phyloP scores from a whole-genome alignment of 2,888 invertebrate species.

The Orchestes rusci region DNA sequence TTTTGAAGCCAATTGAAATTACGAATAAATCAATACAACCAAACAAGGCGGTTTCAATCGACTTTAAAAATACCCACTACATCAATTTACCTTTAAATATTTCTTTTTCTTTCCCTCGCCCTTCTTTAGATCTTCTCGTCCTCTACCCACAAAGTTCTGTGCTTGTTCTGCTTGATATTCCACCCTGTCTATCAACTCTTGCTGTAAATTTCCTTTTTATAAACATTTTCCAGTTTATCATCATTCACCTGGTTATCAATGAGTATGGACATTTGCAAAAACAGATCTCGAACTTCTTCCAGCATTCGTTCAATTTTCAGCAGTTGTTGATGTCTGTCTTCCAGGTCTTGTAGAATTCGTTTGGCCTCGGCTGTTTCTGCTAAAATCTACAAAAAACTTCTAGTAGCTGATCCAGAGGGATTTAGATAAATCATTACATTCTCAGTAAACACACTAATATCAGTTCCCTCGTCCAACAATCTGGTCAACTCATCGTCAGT shows the following conservation, averaged over 20 bases:
- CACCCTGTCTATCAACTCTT: conserved; percentile 58
- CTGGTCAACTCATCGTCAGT: conserved; percentile 42
- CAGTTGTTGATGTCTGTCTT: conserved; percentile 75
- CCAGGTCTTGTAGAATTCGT: conserved; percentile 67
- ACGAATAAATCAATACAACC: too few relatives aligned
- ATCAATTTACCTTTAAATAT: conserved; percentile 48
- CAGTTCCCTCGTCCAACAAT: conserved; percentile 42
- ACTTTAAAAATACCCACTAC: neutral
- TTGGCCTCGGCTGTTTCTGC: conserved; percentile 73
- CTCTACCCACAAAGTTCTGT: conserved; percentile 51
- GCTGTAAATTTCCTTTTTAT: conserved; percentile 46
- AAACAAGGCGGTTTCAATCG: neutral
- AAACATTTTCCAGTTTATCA: neutral
- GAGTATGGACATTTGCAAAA: conserved; percentile 73
- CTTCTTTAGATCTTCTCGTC: conserved; percentile 49
- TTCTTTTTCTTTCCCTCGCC: conserved; percentile 47
- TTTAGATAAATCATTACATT: conserved; percentile 40
- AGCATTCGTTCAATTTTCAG: conserved; percentile 74
- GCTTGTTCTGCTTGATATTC: conserved; percentile 60
- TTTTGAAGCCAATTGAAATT: too few relatives aligned
- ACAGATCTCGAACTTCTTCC: conserved; percentile 70
- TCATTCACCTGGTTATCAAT: conserved; percentile 63
- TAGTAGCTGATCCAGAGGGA: neutral
- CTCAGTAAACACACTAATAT: conserved; percentile 46
- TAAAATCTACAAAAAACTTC: conserved; percentile 72